phyloP scores from a whole-genome alignment of 2,113 vertebrate genomes.

The Oryzias woworae region DNA sequence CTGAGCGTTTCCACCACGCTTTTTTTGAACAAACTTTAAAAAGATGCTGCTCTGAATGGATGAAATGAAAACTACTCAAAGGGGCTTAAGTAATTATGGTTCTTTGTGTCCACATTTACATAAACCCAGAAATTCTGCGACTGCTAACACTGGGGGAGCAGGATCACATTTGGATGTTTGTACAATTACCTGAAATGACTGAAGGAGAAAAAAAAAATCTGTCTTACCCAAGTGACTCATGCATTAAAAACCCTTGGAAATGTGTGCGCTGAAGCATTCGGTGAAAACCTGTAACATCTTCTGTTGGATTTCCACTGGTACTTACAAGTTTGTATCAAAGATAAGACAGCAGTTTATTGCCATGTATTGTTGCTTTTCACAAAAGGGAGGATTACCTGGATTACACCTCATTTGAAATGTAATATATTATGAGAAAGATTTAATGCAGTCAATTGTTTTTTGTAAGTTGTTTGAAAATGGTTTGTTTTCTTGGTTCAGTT shows the following conservation, averaged over 20 bases:
- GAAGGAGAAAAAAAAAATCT: constrained; percentile 1
- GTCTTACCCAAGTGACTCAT: not conserved
- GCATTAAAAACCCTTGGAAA: constrained; percentile 1
- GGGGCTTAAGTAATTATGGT: not conserved
- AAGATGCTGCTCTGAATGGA: too few relatives aligned
- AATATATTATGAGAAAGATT: too few relatives aligned
- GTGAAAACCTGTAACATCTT: not conserved
- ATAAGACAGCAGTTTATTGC: not conserved
- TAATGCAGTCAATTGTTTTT: too few relatives aligned
- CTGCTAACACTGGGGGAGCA: not conserved
- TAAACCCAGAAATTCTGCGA: constrained; percentile 1
- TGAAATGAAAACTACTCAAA: constrained; percentile 11
- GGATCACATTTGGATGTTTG: constrained; percentile 19
- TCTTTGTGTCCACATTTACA: constrained; percentile 8
- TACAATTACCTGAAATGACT: constrained; percentile 16
- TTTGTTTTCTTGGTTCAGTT: too few relatives aligned
- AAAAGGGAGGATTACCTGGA: too few relatives aligned
- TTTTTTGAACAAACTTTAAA: too few relatives aligned
- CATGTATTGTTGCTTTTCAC: not conserved
- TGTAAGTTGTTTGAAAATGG: too few relatives aligned
- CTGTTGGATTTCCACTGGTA: not conserved
- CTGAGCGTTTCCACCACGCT: too few relatives aligned
- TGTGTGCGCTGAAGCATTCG: not conserved
- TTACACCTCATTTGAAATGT: too few relatives aligned
- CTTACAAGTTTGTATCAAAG: too few relatives aligned